Base-by-base conservation (phyloP, 2,797 vertebrate species). In the Falco cherrug region DNA sequence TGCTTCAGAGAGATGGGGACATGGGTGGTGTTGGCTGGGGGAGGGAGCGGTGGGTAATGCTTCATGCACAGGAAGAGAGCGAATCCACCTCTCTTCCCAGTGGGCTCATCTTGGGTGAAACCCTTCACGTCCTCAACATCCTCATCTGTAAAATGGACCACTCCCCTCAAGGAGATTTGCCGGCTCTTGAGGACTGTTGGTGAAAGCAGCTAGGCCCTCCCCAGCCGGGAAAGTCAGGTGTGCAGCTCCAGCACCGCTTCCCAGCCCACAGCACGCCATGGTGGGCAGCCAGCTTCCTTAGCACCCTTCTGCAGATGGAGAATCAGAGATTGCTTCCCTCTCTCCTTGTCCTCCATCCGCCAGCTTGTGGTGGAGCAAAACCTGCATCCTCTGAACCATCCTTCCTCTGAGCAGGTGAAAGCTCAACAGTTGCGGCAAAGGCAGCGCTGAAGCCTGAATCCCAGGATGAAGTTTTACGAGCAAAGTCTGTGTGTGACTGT, bases 211-310 rank as follows among this genome's bases (percentile, higher is more conserved):
- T 0, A 1, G 54, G 33, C 2, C 5, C 60, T 61, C 61, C 41
- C 45, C 53, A 24, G 4, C 1, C 2, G 63, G 64, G 41, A 61
- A 15, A 22, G 67, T 64, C 63, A 54, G 47, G 43, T 79, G 70
- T 54, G 81, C 70, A 76, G 47, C 67, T 78, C 70, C 56, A 74
- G 86, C 45, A 15, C 0, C 0, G 2, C 65, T 71, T 75, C 29
- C 61, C 74, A 88, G 56, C 56, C 57, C 1, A 1, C 14, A 9
- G 73, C 57, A n/a, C 1, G 0, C 47, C 1, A 3, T 74, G 81
- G 74, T 43, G 2, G 28, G 74, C 54, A 79, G 60, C 77, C 67
- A 61, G 74, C 61, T 90, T 81, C 37, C 1, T 60, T 82, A 90
- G 64, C 17, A 2, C 63, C 24, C 59, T 88, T 59, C 65, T 78